Base-by-base conservation (phyloP, 2,888 invertebrate species). In the Tenthredo livida region DNA sequence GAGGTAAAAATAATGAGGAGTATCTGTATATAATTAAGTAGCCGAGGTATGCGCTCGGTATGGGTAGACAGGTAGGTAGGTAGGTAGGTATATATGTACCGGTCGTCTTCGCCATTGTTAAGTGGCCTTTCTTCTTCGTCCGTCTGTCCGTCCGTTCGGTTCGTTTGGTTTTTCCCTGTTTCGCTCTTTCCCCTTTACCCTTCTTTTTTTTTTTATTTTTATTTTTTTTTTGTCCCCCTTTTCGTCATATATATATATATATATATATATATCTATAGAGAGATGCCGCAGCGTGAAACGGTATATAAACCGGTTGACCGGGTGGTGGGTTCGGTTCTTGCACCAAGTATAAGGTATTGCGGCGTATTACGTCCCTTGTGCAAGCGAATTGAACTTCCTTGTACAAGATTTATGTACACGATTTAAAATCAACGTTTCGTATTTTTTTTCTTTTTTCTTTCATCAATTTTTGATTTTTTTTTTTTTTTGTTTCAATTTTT, bases 251-350 rank as follows among this genome's bases (percentile, higher is more conserved):
- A 29, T 61, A 61, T 25, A n/a, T n/a, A n/a, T n/a, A n/a, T n/a
- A n/a, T n/a, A n/a, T n/a, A n/a, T n/a, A n/a, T n/a, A n/a, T n/a
- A n/a, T 4, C 10, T 61, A 61, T 61, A 61, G 21, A 7, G 10
- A 61, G 12, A 21, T 61, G 61, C 61, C 21, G 25, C n/a, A 58
- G 61, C n/a, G 21, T 61, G 21, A 25, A 61, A 61, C 61, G 61
- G 61, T 61, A 61, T 61, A 61, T 61, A 61, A 61, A 61, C 61
- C 61, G 61, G 61, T 61, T 61, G 21, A 61, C 61, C 61, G 61
- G 61, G 61, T 25, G 61, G 61, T 61, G 10, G 25, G 61, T 61
- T 61, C 61, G 61, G 61, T 61, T 61, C 61, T 61, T 61, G 61
- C 25, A 61, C 61, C 61, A 9, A 61, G 25, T 61, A 61, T 61